A percentile compares a stretch with the other conserved stretches of the same genome.
phyloP scores from a whole-genome alignment of 2,113 vertebrate genomes.

The Herpailurus yagouaroundi region DNA sequence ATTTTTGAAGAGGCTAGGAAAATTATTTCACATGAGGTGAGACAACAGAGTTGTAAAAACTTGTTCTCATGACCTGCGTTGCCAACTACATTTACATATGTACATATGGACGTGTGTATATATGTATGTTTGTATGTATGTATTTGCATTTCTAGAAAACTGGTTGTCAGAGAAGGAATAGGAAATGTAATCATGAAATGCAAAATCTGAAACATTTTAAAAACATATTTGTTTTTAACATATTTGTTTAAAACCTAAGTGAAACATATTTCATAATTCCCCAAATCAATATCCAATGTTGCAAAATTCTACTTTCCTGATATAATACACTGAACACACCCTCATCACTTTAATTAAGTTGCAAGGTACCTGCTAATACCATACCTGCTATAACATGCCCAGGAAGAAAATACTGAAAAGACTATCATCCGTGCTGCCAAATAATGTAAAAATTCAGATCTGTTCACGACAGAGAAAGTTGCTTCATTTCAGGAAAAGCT shows the following conservation, averaged over 20 bases:
- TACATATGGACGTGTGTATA: no score
- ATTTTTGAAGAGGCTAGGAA: neutral
- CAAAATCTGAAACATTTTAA: conserved; percentile 23
- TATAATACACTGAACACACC: neutral
- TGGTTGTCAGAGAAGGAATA: neutral
- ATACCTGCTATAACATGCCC: neutral
- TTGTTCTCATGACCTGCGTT: neutral
- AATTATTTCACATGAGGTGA: neutral
- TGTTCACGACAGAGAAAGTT: neutral
- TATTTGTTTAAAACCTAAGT: neutral
- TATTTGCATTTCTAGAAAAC: neutral
- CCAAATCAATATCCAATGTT: neutral
- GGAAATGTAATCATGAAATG: neutral
- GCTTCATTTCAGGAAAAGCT: neutral
- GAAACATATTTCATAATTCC: neutral
- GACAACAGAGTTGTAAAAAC: neutral
- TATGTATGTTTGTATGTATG: neutral
- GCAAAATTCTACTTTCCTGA: neutral
- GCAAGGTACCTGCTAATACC: neutral
- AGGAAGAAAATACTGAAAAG: neutral
- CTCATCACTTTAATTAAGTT: neutral
- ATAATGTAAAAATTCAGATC: neutral
- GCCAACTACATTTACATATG: neutral
- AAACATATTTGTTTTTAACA: neutral
- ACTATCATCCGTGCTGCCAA: neutral